Percentiles rank a stretch among this genome's conserved stretches.
phyloP scores from a whole-genome alignment of 2,888 invertebrate genomes.

The Rhagonycha lutea region DNA sequence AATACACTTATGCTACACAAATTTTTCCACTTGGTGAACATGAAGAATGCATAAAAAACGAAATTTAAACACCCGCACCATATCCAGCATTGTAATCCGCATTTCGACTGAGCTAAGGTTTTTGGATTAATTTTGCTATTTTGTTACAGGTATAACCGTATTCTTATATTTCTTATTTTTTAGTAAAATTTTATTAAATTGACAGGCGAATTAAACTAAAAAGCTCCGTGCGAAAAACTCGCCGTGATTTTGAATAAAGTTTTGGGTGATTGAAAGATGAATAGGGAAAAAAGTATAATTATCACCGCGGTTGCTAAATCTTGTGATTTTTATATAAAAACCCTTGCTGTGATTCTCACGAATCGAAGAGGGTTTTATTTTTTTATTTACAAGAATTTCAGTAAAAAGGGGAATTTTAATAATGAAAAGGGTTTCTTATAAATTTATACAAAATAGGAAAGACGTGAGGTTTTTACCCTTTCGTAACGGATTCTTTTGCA shows the following conservation, averaged over 20 bases:
- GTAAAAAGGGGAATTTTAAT: conserved; percentile 14
- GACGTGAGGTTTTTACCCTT: not conserved
- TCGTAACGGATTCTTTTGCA: conserved; percentile 8
- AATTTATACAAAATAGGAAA: not conserved
- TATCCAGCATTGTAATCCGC: conserved; percentile 2
- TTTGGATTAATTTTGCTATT: conserved; percentile 18
- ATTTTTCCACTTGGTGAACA: conserved; percentile 6
- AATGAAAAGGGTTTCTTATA: conserved; percentile 19
- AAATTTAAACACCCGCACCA: conserved; percentile 12
- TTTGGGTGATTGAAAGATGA: not conserved
- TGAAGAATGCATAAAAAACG: not conserved
- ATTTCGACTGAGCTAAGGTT: not conserved
- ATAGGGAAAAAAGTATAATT: conserved; percentile 11
- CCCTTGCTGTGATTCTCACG: conserved; percentile 29
- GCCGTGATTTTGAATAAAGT: not conserved
- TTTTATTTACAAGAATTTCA: not conserved
- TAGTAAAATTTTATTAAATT: conserved; percentile 2
- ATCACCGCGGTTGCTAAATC: conserved; percentile 18
- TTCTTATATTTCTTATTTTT: conserved; percentile 3
- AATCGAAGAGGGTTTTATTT: conserved; percentile 4
- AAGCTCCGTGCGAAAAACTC: conserved; percentile 23
- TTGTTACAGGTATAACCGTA: conserved; percentile 9
- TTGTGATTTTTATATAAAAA: conserved; percentile 19
- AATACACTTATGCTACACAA: not conserved
- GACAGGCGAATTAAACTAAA: conserved; percentile 11